phyloP scores from a whole-genome alignment of 2,888 invertebrate species.

The Clistopyga incitator region DNA sequence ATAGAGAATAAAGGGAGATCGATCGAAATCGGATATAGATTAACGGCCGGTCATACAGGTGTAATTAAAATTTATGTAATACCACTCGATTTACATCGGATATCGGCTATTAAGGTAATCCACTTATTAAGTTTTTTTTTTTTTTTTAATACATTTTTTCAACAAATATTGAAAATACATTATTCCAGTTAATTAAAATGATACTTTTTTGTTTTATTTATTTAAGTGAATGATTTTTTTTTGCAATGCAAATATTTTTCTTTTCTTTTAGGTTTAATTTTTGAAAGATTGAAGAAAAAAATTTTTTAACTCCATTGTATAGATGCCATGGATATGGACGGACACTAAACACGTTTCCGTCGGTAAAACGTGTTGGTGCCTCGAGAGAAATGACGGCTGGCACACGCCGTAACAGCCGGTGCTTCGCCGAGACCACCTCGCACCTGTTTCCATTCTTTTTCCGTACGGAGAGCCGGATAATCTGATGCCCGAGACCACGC shows the following conservation, averaged over 20 bases:
- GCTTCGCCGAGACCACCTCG: conserved; percentile 60
- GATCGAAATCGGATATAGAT: not conserved
- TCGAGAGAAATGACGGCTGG: conserved; percentile 68
- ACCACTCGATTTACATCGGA: conserved; percentile 6
- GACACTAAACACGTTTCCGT: not conserved
- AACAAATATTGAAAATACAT: no score
- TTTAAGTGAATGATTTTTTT: no score
- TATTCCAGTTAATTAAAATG: no score
- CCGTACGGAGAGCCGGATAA: conserved; percentile 60
- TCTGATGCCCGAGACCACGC: conserved; percentile 51
- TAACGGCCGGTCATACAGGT: not conserved
- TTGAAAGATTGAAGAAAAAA: no score
- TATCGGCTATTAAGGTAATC: not conserved
- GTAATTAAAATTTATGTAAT: conserved; percentile 25
- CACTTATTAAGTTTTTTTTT: no score
- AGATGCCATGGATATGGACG: conserved; percentile 2
- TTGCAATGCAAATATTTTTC: no score
- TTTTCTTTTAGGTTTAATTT: no score
- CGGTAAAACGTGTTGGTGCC: conserved; percentile 3
- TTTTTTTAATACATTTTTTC: no score
- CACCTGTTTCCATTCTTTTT: conserved; percentile 67
- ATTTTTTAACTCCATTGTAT: no score
- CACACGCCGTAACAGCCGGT: conserved; percentile 70
- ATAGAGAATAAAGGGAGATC: not conserved
- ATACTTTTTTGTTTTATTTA: no score